Conservation (phyloP, 2,888 invertebrate species). For the Phyllotreta cruciferae region DNA sequence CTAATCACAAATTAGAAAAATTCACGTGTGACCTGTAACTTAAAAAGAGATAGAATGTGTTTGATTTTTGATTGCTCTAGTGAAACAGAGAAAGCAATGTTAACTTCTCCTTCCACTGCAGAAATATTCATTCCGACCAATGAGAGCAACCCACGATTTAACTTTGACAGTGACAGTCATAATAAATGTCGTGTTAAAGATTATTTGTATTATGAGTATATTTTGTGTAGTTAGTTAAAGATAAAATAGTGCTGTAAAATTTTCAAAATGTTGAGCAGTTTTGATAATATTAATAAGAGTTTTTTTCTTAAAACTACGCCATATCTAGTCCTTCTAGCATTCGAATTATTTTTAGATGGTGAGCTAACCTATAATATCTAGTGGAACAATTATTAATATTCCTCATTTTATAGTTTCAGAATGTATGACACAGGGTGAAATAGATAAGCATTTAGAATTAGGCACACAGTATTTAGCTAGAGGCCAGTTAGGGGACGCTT, state of each 20-base stretch:
- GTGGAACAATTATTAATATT: conserved; percentile 29
- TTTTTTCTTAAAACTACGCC: conserved; percentile 70
- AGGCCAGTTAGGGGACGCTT: conserved; percentile 93
- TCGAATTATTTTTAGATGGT: conserved; percentile 76
- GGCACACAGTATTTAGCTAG: conserved; percentile 91
- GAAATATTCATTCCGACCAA: conserved; percentile 55
- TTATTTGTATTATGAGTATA: conserved; percentile 31
- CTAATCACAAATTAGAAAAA: too few species aligned
- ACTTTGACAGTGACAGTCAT: conserved; percentile 33
- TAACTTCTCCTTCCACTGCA: not conserved
- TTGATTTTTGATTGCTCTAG: too few species aligned
- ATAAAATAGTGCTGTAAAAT: conserved; percentile 33
- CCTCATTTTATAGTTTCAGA: conserved; percentile 69
- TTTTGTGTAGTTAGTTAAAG: conserved; percentile 24
- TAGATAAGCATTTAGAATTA: conserved; percentile 91
- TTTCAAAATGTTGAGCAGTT: conserved; percentile 62
- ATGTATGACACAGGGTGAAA: conserved; percentile 75
- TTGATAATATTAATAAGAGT: conserved; percentile 62
- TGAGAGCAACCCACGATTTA: conserved; percentile 61
- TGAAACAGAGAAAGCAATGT: not conserved
- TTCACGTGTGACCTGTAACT: too few species aligned
- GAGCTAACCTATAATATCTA: conserved; percentile 50
- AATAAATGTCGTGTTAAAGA: conserved; percentile 40
- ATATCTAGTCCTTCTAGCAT: conserved; percentile 70
- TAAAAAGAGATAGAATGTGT: too few species aligned